These are phyloP conservation scores for Parapristionchus giblindavisi DNA, from an alignment of 2,888 invertebrate genomes.

Conservation along the genomic window DNA sequence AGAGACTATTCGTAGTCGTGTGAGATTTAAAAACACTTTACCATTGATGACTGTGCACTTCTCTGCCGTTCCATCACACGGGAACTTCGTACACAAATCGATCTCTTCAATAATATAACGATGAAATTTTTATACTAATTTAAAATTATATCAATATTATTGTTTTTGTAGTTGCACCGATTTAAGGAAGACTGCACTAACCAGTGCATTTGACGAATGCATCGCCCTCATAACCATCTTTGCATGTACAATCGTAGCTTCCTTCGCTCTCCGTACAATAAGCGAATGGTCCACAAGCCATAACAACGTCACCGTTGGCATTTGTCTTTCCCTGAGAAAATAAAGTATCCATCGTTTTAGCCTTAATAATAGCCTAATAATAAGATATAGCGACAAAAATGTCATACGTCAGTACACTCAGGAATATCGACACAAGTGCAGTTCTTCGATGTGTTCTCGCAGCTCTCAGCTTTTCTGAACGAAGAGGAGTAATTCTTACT, in stretches of 20 bases:
- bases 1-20: too few relatives aligned
- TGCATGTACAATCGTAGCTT: neutral
- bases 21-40: neutral
- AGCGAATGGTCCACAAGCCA: constrained; percentile 8
- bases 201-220: neutral
- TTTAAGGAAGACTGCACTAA: neutral
- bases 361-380: neutral
- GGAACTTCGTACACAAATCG: neutral
- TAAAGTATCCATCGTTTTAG: neutral
- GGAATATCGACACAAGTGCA: constrained; percentile 23
- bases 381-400: neutral
- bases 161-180: too few relatives aligned
- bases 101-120: neutral
- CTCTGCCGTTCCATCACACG: constrained; percentile 10
- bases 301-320: neutral
- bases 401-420: constrained; percentile 9
- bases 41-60: constrained; percentile 13
- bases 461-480: constrained; percentile 5
- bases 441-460: neutral
- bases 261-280: constrained; percentile 9
- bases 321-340: neutral
- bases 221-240: constrained; percentile 20
- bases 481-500: neutral
- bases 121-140: too few relatives aligned
- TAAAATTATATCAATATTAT: too few relatives aligned